phyloP scores from a whole-genome alignment of 2,888 invertebrate genomes.

The Cremastinae sp. region DNA sequence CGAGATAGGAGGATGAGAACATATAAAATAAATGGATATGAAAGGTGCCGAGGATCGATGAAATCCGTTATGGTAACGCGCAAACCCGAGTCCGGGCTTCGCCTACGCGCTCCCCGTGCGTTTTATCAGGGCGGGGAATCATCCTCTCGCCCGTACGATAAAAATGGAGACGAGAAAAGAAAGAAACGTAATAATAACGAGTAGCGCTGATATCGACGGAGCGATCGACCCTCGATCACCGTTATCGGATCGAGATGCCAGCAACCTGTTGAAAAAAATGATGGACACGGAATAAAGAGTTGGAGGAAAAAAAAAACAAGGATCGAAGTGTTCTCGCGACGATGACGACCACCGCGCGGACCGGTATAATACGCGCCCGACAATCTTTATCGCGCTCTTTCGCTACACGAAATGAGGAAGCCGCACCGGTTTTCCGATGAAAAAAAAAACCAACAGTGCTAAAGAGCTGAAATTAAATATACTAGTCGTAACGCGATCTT shows the following conservation, averaged over 20 bases:
- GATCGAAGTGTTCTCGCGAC: neutral
- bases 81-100: neutral
- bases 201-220: constrained; percentile 36
- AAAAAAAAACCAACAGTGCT: no score
- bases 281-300: constrained; percentile 9
- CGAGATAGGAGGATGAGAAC: neutral
- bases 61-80: neutral
- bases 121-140: neutral
- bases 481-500: no score
- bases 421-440: no score
- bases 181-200: constrained; percentile 27
- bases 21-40: neutral
- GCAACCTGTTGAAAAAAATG: constrained; percentile 41
- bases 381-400: constrained; percentile 1
- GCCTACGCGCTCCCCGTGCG: no score
- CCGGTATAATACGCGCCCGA: constrained; percentile 24
- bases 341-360: constrained; percentile 28
- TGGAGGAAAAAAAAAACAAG: neutral
- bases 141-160: neutral
- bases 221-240: constrained; percentile 31
- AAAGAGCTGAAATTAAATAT: no score
- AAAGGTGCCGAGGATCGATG: neutral
- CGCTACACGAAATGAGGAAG: no score
- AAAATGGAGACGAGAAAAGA: constrained; percentile 16
- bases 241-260: constrained; percentile 48